These are phyloP conservation scores for Sphaerophoria rueppellii DNA, from an alignment of 2,888 invertebrate species.

Conservation along the genomic window DNA sequence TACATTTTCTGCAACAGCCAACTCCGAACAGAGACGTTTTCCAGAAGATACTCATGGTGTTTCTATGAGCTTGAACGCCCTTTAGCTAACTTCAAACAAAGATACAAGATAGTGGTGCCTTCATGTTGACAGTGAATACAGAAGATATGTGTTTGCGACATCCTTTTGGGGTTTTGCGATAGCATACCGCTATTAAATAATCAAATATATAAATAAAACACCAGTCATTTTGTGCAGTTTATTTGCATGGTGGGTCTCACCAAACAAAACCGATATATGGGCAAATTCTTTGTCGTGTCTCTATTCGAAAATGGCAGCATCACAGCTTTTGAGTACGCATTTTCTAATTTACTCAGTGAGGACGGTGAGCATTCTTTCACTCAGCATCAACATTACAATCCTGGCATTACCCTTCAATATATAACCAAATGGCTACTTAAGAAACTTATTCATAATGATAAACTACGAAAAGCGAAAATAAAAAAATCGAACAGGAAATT, in stretches of 20 bases:
- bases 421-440: too few relatives aligned
- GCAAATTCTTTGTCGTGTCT: slow-evolving; percentile 49
- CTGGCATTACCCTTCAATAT: too few relatives aligned
- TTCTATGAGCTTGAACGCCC: slow-evolving; percentile 58
- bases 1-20: background rate
- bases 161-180: too few relatives aligned
- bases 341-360: slow-evolving; percentile 69
- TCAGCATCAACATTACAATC: slow-evolving; percentile 31
- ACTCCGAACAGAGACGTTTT: slow-evolving; percentile 15
- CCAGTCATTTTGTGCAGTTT: slow-evolving; percentile 72
- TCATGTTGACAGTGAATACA: slow-evolving; percentile 22
- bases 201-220: slow-evolving; percentile 74
- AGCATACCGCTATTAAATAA: slow-evolving; percentile 11
- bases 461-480: slow-evolving; percentile 50
- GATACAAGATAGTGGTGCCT: slow-evolving; percentile 21
- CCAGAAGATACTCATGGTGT: slow-evolving; percentile 50
- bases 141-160: slow-evolving; percentile 25
- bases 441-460: slow-evolving; percentile 35
- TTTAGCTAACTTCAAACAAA: slow-evolving; percentile 30
- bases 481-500: too few relatives aligned
- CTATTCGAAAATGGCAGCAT: slow-evolving; percentile 27
- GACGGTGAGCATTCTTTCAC: slow-evolving; percentile 68
- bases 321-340: slow-evolving; percentile 1
- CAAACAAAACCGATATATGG: slow-evolving; percentile 50
- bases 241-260: slow-evolving; percentile 52